A percentile compares a stretch with the other conserved stretches of the same genome.
phyloP scores from a whole-genome alignment of 1,140 invertebrate species.

The Phthorimaea operculella region DNA sequence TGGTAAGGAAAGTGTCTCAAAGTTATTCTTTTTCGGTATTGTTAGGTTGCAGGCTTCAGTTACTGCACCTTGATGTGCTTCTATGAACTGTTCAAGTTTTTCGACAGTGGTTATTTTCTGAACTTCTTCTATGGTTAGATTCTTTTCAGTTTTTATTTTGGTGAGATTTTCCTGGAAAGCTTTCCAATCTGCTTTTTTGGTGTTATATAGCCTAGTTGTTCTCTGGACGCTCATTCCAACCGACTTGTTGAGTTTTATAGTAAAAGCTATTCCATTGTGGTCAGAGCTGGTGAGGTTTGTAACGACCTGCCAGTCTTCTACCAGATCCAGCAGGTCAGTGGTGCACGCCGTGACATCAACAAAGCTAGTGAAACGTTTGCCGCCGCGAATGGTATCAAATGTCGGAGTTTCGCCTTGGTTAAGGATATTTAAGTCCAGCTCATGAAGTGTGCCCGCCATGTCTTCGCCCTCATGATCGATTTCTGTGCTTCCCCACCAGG shows the following conservation, averaged over 20 bases:
- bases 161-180: slow-evolving; percentile 10
- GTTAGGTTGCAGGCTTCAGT: slow-evolving; percentile 5
- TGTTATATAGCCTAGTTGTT: slow-evolving; percentile 13
- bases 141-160: slow-evolving; percentile 6
- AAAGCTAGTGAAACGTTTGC: neutral
- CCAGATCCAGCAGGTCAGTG: neutral
- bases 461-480: slow-evolving; percentile 10
- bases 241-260: neutral
- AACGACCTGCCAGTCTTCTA: neutral
- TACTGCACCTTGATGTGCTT: slow-evolving; percentile 4
- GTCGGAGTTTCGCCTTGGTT: neutral
- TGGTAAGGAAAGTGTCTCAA: slow-evolving; percentile 3
- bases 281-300: neutral
- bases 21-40: slow-evolving; percentile 15
- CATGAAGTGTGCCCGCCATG: neutral
- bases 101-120: neutral
- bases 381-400: neutral
- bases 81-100: slow-evolving; percentile 3
- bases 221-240: neutral
- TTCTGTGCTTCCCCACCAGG: slow-evolving; percentile 5
- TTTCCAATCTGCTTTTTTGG: slow-evolving; percentile 13
- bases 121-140: slow-evolving; percentile 9
- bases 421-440: slow-evolving; percentile 9
- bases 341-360: slow-evolving; percentile 9
- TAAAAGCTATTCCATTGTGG: neutral